Base-by-base conservation (phyloP, 2,888 invertebrate species). In the Choristoneura rosaceana region DNA sequence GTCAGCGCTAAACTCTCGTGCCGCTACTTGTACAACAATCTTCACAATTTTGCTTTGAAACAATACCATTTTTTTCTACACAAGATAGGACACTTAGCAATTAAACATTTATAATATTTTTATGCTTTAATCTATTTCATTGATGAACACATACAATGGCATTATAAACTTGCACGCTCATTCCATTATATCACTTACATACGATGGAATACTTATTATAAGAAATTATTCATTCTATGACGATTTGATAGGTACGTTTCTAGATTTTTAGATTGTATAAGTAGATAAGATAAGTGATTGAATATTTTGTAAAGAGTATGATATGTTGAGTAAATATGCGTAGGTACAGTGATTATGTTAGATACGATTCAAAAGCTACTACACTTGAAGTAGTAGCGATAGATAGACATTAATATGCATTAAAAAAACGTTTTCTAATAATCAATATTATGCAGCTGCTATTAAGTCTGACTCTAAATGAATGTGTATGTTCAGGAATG, bases 61-160 rank as follows among this genome's bases (percentile, higher is more conserved):
- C 12, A 25, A 55, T 55, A 55, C 25, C 10, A 52, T 1, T 10
- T 55, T 55, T 55, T 25, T 3, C 25, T 55, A 55, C 55, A 52
- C 3, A 1, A 10, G 55, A 55, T 55, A 25, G 55, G 25, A 55
- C 25, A 14, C 59, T 59, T 59, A 59, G 14, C n/a, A n/a, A 59
- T 59, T 17, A 59, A 59, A 34, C 34, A 59, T 59, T 38, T 34
- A 59, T 38, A 33, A 76, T 67, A 74, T 63, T 69, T 66, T 67
- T 68, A 33, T 50, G 33, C 17, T 45, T 64, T 64, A 8, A n/a
- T 73, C 80, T 82, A 82, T 75, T 76, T 77, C 75, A 79, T 76
- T 81, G 74, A 84, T 91, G 90, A 91, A 91, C 91, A 90, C 90
- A 89, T 87, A 82, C 76, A 89, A 87, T 89, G 90, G 90, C 85